Evolutionary conservation across 2,888 invertebrate genomes (phyloP).

Genomic region (Dasypogon diadema): DNA sequence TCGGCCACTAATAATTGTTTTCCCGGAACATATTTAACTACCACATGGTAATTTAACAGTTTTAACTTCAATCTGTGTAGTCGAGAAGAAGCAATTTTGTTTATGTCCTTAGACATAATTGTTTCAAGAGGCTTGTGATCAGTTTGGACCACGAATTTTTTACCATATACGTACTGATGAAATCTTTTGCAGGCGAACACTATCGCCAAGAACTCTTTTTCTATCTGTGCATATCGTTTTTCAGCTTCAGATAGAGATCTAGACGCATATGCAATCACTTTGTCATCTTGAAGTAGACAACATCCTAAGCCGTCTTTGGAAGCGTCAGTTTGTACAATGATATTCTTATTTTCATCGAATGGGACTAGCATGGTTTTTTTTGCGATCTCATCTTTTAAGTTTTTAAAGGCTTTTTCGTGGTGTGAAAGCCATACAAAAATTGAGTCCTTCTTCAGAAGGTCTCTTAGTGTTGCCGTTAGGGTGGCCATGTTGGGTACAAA

Average conservation of each 20-base stretch:
- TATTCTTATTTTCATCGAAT: slow-evolving; percentile 56
- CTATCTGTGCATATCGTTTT: slow-evolving; percentile 64
- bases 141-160: too few species aligned
- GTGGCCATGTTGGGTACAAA: slow-evolving; percentile 57
- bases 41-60: slow-evolving; percentile 59
- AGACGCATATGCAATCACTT: slow-evolving; percentile 63
- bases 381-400: slow-evolving; percentile 48
- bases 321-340: slow-evolving; percentile 61
- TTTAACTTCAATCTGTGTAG: slow-evolving; percentile 60
- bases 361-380: slow-evolving; percentile 47
- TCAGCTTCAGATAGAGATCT: slow-evolving; percentile 60
- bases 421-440: slow-evolving; percentile 54
- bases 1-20: slow-evolving; percentile 60
- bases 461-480: slow-evolving; percentile 50
- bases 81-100: slow-evolving; percentile 59
- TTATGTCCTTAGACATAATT: slow-evolving; percentile 59
- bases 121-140: slow-evolving; percentile 62
- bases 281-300: slow-evolving; percentile 61
- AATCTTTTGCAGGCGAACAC: slow-evolving; percentile 62
- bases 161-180: slow-evolving; percentile 61
- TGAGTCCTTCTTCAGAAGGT: slow-evolving; percentile 52
- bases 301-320: slow-evolving; percentile 60
- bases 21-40: slow-evolving; percentile 59
- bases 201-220: slow-evolving; percentile 64
- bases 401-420: slow-evolving; percentile 54